These are phyloP conservation scores for Malurus splendens DNA, from an alignment of 2,797 vertebrate genomes.

Conservation along the genomic window DNA sequence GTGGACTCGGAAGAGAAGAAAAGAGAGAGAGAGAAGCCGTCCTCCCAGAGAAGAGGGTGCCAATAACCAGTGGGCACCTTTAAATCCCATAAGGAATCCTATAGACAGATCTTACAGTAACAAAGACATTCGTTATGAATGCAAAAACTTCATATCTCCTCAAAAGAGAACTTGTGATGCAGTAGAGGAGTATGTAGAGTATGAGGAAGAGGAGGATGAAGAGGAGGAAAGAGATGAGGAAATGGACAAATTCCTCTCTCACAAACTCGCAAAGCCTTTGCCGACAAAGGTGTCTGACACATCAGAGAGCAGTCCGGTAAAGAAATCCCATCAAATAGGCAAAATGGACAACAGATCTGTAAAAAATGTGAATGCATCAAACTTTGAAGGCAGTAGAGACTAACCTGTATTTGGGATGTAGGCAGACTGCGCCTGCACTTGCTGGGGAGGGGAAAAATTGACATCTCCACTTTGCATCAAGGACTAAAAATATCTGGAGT, in stretches of 20 bases:
- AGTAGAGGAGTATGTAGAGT: constrained; percentile 74
- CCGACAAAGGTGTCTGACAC: constrained; percentile 75
- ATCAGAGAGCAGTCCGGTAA: constrained; percentile 70
- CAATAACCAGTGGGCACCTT: constrained; percentile 90
- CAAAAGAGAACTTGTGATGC: constrained; percentile 81
- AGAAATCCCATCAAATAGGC: constrained; percentile 81
- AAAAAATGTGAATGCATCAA: constrained; percentile 81
- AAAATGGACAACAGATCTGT: constrained; percentile 89
- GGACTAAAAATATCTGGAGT: constrained; percentile 70
- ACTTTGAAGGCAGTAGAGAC: constrained; percentile 79
- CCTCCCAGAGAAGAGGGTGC: constrained; percentile 75
- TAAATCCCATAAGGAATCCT: constrained; percentile 81
- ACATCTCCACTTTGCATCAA: constrained; percentile 65
- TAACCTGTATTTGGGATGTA: constrained; percentile 74
- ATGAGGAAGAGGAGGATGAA: constrained; percentile 78
- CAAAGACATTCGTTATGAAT: constrained; percentile 82
- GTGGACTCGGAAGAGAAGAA: constrained; percentile 93
- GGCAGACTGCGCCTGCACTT: constrained; percentile 23
- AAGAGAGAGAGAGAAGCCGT: constrained; percentile 81
- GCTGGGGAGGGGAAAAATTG: constrained; percentile 47
- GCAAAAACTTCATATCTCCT: constrained; percentile 84
- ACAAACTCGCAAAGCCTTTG: constrained; percentile 77
- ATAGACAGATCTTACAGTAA: constrained; percentile 79
- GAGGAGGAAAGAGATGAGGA: constrained; percentile 63
- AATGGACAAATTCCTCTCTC: constrained; percentile 80